A percentile compares a stretch with the other conserved stretches of the same genome.
phyloP scores from a whole-genome alignment of 2,888 invertebrate genomes.

The Acanthoscelides obtectus region DNA sequence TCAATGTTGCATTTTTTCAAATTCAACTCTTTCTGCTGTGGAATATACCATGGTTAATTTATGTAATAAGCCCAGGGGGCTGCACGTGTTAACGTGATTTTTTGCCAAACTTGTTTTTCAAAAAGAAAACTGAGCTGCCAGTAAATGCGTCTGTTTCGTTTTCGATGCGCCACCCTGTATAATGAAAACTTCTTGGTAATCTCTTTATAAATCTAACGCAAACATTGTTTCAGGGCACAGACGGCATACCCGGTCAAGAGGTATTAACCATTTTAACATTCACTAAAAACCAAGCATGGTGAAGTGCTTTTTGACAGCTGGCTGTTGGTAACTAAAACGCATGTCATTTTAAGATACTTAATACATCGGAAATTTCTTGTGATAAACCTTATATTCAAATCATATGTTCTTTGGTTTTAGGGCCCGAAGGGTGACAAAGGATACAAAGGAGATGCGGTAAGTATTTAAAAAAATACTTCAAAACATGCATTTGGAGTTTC shows the following conservation, averaged over 20 bases:
- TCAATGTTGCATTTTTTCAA: no score
- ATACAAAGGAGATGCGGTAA: constrained; percentile 77
- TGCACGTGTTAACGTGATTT: no score
- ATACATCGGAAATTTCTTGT: background rate
- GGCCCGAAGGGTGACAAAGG: constrained; percentile 89
- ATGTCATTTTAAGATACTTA: background rate
- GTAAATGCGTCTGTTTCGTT: no score
- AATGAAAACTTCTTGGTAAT: no score
- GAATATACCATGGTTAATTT: no score
- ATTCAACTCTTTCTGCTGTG: no score
- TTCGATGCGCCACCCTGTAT: no score
- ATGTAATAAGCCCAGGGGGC: no score
- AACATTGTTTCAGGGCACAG: constrained; percentile 73
- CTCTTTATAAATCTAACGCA: constrained; percentile 5
- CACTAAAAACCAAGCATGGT: constrained; percentile 6
- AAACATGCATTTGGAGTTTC: background rate
- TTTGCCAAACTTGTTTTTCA: no score
- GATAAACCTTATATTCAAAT: background rate
- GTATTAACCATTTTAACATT: constrained; percentile 48
- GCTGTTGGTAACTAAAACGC: background rate
- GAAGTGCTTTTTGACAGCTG: background rate
- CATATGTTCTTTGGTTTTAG: constrained; percentile 48
- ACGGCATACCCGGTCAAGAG: constrained; percentile 90
- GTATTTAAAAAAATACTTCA: constrained; percentile 41
- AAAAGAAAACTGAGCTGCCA: no score